Evolutionary conservation across 2,797 vertebrate genomes (phyloP).

Genomic region (Coregonus suidteri): DNA sequence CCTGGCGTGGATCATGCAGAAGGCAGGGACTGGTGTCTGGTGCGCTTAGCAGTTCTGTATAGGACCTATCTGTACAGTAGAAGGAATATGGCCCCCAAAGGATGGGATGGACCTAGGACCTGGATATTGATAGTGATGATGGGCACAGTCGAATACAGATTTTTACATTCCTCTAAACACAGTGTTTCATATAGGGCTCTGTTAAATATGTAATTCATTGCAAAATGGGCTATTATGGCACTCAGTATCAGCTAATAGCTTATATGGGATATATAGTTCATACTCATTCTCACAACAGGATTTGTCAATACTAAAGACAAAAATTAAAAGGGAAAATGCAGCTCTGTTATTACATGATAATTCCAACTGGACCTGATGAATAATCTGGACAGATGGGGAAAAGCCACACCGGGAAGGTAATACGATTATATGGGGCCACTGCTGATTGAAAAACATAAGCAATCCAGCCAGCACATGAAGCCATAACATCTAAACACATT

Average conservation of each 20-base stretch:
- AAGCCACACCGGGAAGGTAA: neutral
- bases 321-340: neutral
- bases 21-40: slow-evolving; percentile 67
- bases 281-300: neutral
- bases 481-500: neutral
- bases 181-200: neutral
- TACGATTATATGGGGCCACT: neutral
- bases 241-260: too few relatives aligned
- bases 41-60: slow-evolving; percentile 53
- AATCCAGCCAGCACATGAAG: neutral
- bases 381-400: neutral
- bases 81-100: neutral
- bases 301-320: neutral
- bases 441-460: neutral
- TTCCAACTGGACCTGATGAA: neutral
- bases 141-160: neutral
- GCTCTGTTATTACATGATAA: neutral
- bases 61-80: slow-evolving; percentile 32
- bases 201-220: neutral
- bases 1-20: slow-evolving; percentile 76
- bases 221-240: neutral
- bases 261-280: too few relatives aligned
- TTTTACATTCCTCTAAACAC: too few relatives aligned
- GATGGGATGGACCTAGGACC: neutral
- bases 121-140: neutral